Percentiles rank a stretch among this genome's conserved stretches.
These are phyloP conservation scores for Salticus scenicus DNA, from an alignment of 2,888 invertebrate species.

Conservation along the genomic window DNA sequence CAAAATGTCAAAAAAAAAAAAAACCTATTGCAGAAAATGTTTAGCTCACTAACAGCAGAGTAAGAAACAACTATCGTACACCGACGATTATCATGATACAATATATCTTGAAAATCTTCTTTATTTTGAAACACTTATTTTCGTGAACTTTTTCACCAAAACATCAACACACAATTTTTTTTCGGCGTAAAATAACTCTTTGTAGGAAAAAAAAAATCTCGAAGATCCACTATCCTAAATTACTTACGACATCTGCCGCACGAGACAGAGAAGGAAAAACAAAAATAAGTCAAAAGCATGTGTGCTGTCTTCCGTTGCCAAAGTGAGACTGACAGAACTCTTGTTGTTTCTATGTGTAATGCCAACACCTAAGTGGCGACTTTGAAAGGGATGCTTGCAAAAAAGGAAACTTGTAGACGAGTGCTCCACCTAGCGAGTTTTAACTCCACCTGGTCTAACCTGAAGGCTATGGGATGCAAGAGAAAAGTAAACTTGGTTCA, in stretches of 20 bases:
- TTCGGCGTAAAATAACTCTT: not conserved
- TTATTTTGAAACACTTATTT: not conserved
- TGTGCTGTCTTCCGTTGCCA: not conserved
- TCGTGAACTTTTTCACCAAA: not conserved
- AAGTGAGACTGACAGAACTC: not conserved
- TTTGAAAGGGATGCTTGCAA: not conserved
- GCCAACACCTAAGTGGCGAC: not conserved
- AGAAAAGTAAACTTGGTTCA: not conserved
- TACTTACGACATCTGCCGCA: not conserved
- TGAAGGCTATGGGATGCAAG: not conserved
- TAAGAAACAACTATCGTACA: too few species aligned
- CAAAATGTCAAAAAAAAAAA: too few species aligned
- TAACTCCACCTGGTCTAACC: conserved; percentile 30
- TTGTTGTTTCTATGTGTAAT: not conserved
- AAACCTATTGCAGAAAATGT: too few species aligned
- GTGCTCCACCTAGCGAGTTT: conserved; percentile 48
- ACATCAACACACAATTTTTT: not conserved
- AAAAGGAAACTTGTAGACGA: not conserved
- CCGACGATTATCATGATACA: too few species aligned
- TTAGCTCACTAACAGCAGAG: too few species aligned
- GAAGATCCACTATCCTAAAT: not conserved
- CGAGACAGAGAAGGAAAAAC: not conserved
- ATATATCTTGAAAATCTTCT: too few species aligned
- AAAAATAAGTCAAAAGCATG: not conserved
- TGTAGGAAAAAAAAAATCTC: not conserved